A percentile compares a stretch with the other conserved stretches of the same genome.
phyloP scores from a whole-genome alignment of 2,888 invertebrate species.

The Harpalus rufipes region DNA sequence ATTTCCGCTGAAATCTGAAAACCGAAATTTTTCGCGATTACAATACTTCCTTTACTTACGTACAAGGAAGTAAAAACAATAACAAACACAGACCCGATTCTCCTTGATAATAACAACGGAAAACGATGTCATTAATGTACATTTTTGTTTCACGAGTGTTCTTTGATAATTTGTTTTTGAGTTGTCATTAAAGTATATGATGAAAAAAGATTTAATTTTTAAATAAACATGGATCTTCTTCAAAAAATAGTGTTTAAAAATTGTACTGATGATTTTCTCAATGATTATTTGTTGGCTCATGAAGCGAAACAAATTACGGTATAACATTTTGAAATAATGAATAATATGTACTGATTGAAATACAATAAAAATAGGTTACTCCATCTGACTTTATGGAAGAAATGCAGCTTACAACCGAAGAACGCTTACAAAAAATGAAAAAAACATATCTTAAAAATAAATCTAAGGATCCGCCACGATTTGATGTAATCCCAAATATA shows the following conservation, averaged over 20 bases:
- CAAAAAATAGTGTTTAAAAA: conserved; percentile 48
- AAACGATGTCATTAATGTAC: no score
- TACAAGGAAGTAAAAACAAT: no score
- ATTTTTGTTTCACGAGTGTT: background rate
- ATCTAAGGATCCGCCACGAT: conserved; percentile 20
- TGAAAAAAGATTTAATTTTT: background rate
- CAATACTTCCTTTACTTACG: no score
- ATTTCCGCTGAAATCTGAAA: no score
- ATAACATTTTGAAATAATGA: conserved; percentile 14
- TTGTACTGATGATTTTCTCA: conserved; percentile 11
- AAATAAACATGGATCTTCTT: conserved; percentile 56
- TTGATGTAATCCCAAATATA: conserved; percentile 68
- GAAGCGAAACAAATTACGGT: background rate
- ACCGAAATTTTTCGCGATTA: no score
- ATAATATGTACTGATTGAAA: background rate
- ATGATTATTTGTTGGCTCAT: background rate
- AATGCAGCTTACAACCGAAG: conserved; percentile 73
- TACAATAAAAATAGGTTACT: conserved; percentile 70
- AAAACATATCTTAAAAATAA: conserved; percentile 70
- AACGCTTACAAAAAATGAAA: conserved; percentile 72
- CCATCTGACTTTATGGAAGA: conserved; percentile 74
- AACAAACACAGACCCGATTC: no score
- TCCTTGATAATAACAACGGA: no score
- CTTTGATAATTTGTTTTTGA: background rate
- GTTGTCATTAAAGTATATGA: conserved; percentile 1